Conservation (phyloP, 53 echinoderm and acorn worm species). For the Henricia sp. region DNA sequence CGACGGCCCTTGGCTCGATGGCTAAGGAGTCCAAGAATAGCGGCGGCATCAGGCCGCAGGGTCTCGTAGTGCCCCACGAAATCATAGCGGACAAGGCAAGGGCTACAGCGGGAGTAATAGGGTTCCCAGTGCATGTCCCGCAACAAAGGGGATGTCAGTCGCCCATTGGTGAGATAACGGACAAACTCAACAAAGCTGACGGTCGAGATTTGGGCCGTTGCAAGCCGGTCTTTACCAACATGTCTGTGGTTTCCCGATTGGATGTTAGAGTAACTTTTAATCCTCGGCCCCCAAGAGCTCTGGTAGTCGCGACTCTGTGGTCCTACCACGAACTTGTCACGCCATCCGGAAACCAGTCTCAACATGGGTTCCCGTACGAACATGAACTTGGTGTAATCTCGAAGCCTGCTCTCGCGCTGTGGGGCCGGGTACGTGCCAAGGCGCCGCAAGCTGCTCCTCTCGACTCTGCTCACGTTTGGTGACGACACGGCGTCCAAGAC, state of each 20-base stretch:
- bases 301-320: constrained; percentile 29
- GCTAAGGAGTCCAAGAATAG: constrained; percentile 30
- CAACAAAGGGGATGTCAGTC: constrained; percentile 11
- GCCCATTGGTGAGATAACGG: constrained; percentile 46
- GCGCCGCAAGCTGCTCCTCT: constrained; percentile 1
- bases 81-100: constrained; percentile 72
- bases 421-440: constrained; percentile 15
- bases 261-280: not conserved
- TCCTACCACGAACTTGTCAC: constrained; percentile 49
- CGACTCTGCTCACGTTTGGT: not conserved
- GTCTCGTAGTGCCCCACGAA: constrained; percentile 82
- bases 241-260: not conserved
- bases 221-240: not conserved
- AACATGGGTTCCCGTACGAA: constrained; percentile 60
- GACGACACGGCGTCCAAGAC: constrained; percentile 12
- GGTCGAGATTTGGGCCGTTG: too few species aligned
- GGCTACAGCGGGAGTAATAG: constrained; percentile 74
- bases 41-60: constrained; percentile 51
- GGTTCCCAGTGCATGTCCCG: constrained; percentile 88
- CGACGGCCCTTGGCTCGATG: not conserved
- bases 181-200: constrained; percentile 71
- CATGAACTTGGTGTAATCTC: constrained; percentile 42
- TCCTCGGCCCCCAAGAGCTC: constrained; percentile 24
- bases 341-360: constrained; percentile 48
- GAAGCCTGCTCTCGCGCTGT: constrained; percentile 12